Evolutionary conservation across 2,797 vertebrate genomes (phyloP).

Genomic region (Gadopsis bispinosus): DNA sequence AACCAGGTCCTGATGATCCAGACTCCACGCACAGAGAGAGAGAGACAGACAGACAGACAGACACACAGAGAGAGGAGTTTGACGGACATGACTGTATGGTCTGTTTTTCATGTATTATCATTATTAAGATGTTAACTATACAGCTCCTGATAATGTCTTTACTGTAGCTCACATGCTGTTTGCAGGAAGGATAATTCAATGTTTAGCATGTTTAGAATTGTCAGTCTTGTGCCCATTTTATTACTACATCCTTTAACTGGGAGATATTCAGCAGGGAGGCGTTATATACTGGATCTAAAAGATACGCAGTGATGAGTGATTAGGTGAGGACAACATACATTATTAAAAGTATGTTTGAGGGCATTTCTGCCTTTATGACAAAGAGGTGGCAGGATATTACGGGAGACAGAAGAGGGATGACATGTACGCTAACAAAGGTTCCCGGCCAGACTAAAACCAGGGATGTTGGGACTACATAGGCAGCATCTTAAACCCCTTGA

Average conservation of each 20-base stretch:
- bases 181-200: not conserved
- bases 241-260: not conserved
- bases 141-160: not conserved
- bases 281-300: not conserved
- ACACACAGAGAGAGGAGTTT: not conserved
- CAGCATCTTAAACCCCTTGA: too few species aligned
- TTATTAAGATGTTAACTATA: not conserved
- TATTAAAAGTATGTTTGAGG: not conserved
- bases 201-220: not conserved
- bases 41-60: too few species aligned
- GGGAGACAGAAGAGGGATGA: not conserved
- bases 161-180: not conserved
- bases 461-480: not conserved
- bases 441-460: not conserved
- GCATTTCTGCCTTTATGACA: not conserved
- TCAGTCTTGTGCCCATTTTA: not conserved
- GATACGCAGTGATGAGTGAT: not conserved
- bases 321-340: not conserved
- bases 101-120: not conserved
- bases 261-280: not conserved
- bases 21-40: too few species aligned
- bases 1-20: too few species aligned
- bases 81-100: not conserved
- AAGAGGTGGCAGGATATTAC: not conserved
- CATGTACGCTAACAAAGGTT: not conserved